Evolutionary conservation across 1,140 invertebrate genomes (phyloP), one percentile per base, ranked within the genome.

Genomic region (Conus ventricosus): DNA sequence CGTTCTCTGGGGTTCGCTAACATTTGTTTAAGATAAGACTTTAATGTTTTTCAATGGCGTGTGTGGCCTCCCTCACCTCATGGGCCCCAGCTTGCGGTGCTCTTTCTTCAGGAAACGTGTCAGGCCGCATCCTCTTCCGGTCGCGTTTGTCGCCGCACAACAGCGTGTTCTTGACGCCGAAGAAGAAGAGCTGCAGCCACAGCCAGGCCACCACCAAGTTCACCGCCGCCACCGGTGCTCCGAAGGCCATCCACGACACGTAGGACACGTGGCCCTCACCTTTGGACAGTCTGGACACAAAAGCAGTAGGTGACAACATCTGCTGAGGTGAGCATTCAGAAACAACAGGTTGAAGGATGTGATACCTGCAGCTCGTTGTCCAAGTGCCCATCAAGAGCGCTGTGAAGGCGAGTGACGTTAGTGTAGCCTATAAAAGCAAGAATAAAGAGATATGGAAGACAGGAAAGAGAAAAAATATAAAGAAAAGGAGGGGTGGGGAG

Each of bases 181-280:
- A 85, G 67, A 20, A 85, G 84, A 53, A 75, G 27, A 85, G 67
- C 71, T 85, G 84, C 27, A 85, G 84, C 84, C 84, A 85, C 17
- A 85, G n/a, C 5, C 11, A 85, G 27, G 84, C 54, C 8, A 85
- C 20, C 4, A 57, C 20, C 60, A 85, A 23, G 67, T 53, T 51
- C 20, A 71, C 6, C 25, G 39, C 39, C 4, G 63, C 84, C 71
- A 85, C 84, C 0, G 84, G 84, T 20, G 25, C 4, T 23, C 84
- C 84, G 71, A 85, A 85, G 10, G 84, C 84, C 84, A 85, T 75
- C 84, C 84, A 85, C 39, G 63, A 75, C 84, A 85, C 25, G 39
- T 53, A 85, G n/a, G 84, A 85, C 17, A 85, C 67, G 10, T 85
- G 63, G 20, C 11, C 67, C 17, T 85, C 63, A 0, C 84, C 84